Evolutionary conservation across 2,113 vertebrate species (phyloP).

Genomic region (Triplophysa tibetana): DNA sequence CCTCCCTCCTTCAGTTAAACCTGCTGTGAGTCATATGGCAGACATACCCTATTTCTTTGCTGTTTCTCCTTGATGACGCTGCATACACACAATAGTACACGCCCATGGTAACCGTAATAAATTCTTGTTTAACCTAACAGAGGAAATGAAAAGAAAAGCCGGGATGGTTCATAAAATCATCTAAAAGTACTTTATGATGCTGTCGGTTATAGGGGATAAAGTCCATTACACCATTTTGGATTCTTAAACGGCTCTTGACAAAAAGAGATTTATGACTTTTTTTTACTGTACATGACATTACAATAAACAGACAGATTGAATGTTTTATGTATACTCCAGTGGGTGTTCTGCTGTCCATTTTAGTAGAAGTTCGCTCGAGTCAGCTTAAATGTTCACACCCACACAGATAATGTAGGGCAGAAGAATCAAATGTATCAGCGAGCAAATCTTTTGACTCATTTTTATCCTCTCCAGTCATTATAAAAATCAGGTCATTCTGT

Average conservation of each 20-base stretch:
- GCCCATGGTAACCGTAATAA: slow-evolving; percentile 50
- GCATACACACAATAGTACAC: slow-evolving; percentile 30
- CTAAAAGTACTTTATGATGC: not conserved
- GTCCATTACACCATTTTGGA: not conserved
- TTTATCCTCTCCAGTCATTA: not conserved
- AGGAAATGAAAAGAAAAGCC: slow-evolving; percentile 29
- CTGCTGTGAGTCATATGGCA: slow-evolving; percentile 63
- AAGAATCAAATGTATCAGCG: not conserved
- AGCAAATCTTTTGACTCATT: not conserved
- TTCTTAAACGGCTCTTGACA: not conserved
- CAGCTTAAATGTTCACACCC: not conserved
- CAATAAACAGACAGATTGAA: not conserved
- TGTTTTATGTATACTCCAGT: no score
- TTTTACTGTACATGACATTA: not conserved
- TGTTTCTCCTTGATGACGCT: slow-evolving; percentile 42
- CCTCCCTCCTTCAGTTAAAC: slow-evolving; percentile 46
- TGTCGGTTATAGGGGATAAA: not conserved
- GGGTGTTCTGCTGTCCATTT: no score
- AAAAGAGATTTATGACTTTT: not conserved
- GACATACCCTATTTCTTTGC: slow-evolving; percentile 57
- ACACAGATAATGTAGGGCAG: not conserved
- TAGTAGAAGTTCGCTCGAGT: no score
- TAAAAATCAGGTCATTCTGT: not conserved
- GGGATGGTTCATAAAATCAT: not conserved
- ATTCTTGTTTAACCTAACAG: slow-evolving; percentile 34